Conservation (phyloP, 2,888 invertebrate genomes). For the Helleia helle region DNA sequence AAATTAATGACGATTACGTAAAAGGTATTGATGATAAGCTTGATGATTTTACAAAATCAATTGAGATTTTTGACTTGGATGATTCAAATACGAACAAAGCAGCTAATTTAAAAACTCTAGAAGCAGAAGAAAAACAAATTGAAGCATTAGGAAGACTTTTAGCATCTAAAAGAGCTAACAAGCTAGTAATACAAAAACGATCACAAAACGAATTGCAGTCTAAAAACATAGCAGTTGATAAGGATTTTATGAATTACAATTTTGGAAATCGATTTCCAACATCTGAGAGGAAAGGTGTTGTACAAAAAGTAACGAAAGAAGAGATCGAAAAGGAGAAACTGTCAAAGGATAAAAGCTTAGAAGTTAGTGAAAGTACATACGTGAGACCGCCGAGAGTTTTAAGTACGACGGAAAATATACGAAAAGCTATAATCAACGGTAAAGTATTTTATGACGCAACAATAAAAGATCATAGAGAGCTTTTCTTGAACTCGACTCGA, state of each 20-base stretch:
- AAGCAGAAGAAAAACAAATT: slow-evolving; percentile 65
- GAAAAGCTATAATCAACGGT: slow-evolving; percentile 61
- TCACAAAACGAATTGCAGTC: slow-evolving; percentile 55
- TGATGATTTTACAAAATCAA: slow-evolving; percentile 50
- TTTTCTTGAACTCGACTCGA: slow-evolving; percentile 37
- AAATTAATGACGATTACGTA: slow-evolving; percentile 35
- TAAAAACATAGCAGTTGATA: slow-evolving; percentile 50
- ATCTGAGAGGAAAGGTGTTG: slow-evolving; percentile 46
- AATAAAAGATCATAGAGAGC: slow-evolving; percentile 50
- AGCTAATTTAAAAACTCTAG: slow-evolving; percentile 50
- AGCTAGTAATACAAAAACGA: slow-evolving; percentile 51
- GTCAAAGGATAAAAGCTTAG: slow-evolving; percentile 48
- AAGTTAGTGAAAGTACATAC: slow-evolving; percentile 62
- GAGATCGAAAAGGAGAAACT: slow-evolving; percentile 50
- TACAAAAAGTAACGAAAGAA: slow-evolving; percentile 58
- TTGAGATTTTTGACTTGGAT: slow-evolving; percentile 61
- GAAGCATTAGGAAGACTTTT: slow-evolving; percentile 63
- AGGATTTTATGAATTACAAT: slow-evolving; percentile 48
- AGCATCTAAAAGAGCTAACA: slow-evolving; percentile 51
- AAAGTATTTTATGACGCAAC: slow-evolving; percentile 66
- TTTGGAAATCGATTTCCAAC: slow-evolving; percentile 53
- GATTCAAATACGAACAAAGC: slow-evolving; percentile 49
- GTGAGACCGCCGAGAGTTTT: slow-evolving; percentile 57
- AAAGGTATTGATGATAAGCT: slow-evolving; percentile 62
- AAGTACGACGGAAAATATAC: slow-evolving; percentile 54